Evolutionary conservation across 2,113 vertebrate species (phyloP).

Genomic region (Carassius carassius): DNA sequence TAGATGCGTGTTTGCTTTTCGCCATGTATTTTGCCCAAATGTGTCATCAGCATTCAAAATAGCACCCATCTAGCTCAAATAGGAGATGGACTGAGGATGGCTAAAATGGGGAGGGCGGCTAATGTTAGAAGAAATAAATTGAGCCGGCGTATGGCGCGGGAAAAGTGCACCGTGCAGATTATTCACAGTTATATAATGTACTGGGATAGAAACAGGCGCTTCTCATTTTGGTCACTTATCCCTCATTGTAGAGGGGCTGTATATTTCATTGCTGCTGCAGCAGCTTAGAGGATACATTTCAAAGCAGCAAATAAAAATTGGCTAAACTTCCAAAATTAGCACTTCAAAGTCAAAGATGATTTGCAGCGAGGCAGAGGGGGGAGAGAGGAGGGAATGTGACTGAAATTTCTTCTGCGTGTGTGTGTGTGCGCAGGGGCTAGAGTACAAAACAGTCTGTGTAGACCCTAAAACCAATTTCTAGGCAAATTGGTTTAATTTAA

Average conservation of each 20-base stretch:
- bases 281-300: slow-evolving; percentile 84
- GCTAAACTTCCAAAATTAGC: slow-evolving; percentile 87
- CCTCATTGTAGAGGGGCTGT: slow-evolving; percentile 81
- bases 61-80: slow-evolving; percentile 68
- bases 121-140: slow-evolving; percentile 76
- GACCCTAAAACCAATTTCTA: slow-evolving; percentile 84
- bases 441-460: slow-evolving; percentile 78
- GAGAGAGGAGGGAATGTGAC: slow-evolving; percentile 73
- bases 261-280: slow-evolving; percentile 80
- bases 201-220: slow-evolving; percentile 75
- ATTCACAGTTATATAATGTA: slow-evolving; percentile 81
- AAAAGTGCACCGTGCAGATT: slow-evolving; percentile 76
- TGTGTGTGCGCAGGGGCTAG: slow-evolving; percentile 64
- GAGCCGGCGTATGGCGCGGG: slow-evolving; percentile 69
- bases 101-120: slow-evolving; percentile 66
- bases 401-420: slow-evolving; percentile 69
- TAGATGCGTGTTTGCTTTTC: background rate
- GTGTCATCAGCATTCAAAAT: slow-evolving; percentile 57
- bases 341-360: slow-evolving; percentile 86
- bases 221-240: slow-evolving; percentile 84
- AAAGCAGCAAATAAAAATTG: slow-evolving; percentile 86
- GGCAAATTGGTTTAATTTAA: slow-evolving; percentile 85
- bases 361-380: slow-evolving; percentile 74
- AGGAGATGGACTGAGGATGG: slow-evolving; percentile 58
- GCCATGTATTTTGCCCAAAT: slow-evolving; percentile 7